These are phyloP conservation scores for Diachasma alloeum DNA, from an alignment of 1,140 invertebrate species.

Conservation along the genomic window DNA sequence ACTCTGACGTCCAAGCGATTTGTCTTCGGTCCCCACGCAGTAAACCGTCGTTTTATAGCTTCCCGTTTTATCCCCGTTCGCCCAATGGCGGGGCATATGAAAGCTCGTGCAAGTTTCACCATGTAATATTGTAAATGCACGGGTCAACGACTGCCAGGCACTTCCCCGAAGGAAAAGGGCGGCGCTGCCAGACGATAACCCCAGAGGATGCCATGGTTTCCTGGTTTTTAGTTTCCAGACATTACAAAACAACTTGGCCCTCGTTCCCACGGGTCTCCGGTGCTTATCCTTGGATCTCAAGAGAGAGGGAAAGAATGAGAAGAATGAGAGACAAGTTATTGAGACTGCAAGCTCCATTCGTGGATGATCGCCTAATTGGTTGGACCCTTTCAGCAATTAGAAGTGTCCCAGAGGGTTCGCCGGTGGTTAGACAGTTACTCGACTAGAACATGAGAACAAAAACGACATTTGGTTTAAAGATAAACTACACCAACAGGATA, in stretches of 20 bases:
- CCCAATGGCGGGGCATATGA: constrained; percentile 28
- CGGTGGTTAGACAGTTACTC: background rate
- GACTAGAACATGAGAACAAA: background rate
- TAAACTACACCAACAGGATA: constrained; percentile 55
- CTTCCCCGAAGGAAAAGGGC: background rate
- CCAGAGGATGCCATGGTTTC: constrained; percentile 41
- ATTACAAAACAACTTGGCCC: constrained; percentile 32
- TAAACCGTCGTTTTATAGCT: constrained; percentile 39
- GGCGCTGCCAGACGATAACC: background rate
- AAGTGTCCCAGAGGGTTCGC: constrained; percentile 47
- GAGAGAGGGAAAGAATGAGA: background rate
- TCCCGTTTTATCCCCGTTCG: constrained; percentile 29
- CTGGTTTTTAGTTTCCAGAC: constrained; percentile 44
- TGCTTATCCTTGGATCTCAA: background rate
- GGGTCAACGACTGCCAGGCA: too few species aligned
- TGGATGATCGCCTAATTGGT: constrained; percentile 52
- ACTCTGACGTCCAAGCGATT: constrained; percentile 50
- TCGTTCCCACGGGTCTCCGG: background rate
- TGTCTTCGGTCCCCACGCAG: constrained; percentile 45
- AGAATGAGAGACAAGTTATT: background rate
- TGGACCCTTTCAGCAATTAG: constrained; percentile 56
- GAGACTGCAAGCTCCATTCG: constrained; percentile 23
- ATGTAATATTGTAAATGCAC: too few species aligned
- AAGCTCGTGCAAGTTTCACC: background rate
- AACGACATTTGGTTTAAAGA: constrained; percentile 48